Conservation (phyloP, 2,113 vertebrate species). For the Chascanopsetta lugubris region DNA sequence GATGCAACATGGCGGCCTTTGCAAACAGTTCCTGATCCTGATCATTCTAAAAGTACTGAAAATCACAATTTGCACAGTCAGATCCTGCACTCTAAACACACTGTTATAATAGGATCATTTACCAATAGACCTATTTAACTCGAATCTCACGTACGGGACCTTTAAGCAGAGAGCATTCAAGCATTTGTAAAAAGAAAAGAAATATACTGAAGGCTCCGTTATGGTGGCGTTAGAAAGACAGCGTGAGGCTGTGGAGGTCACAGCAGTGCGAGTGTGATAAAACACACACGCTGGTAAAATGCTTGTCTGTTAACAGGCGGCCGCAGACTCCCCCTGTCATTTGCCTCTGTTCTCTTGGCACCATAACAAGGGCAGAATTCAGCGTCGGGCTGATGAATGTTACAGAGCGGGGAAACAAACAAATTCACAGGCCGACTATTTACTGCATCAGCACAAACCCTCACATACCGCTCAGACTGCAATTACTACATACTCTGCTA, state of each 20-base stretch:
- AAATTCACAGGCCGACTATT: slow-evolving; percentile 13
- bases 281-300: slow-evolving; percentile 44
- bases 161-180: no score
- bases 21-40: no score
- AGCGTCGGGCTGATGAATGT: slow-evolving; percentile 32
- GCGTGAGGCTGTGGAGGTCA: background rate
- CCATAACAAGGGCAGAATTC: slow-evolving; percentile 46
- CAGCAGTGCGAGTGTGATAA: slow-evolving; percentile 24
- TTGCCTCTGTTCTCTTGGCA: slow-evolving; percentile 41
- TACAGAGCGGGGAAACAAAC: slow-evolving; percentile 29
- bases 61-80: no score
- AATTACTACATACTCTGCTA: background rate
- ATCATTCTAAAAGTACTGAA: no score
- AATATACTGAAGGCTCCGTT: no score
- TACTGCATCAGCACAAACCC: background rate
- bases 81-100: no score
- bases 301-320: slow-evolving; percentile 40
- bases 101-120: no score
- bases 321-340: slow-evolving; percentile 48
- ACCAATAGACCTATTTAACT: no score
- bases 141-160: no score
- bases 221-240: no score
- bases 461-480: background rate
- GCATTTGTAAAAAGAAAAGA: background rate
- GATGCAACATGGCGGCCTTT: no score